A percentile compares a stretch with the other conserved stretches of the same genome.
phyloP scores from a whole-genome alignment of 2,113 vertebrate species.

The Python bivittatus region DNA sequence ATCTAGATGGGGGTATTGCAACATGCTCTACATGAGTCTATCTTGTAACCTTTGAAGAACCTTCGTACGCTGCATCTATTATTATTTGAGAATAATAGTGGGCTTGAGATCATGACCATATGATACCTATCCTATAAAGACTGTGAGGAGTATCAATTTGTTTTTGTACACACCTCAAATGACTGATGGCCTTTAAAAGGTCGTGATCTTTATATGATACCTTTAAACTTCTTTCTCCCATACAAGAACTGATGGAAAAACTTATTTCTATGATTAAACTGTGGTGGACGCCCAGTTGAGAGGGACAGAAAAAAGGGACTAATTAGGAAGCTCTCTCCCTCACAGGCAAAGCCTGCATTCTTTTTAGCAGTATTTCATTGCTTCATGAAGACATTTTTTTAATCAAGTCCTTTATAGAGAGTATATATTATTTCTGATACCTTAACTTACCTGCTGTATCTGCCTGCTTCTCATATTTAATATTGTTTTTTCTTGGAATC shows the following conservation, averaged over 20 bases:
- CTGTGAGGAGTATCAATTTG: neutral
- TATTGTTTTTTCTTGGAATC: too few relatives aligned
- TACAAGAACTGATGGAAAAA: neutral
- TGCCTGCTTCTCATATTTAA: too few relatives aligned
- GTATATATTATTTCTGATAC: too few relatives aligned
- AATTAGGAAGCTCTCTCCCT: neutral
- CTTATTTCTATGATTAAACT: neutral
- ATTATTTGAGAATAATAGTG: neutral
- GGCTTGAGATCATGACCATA: neutral
- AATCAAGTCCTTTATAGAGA: too few relatives aligned
- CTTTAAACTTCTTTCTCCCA: neutral
- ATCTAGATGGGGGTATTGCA: neutral
- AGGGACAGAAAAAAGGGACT: neutral
- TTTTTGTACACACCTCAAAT: neutral
- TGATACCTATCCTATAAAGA: neutral
- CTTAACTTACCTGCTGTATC: too few relatives aligned
- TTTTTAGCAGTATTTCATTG: too few relatives aligned
- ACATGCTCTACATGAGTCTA: neutral
- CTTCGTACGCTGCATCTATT: neutral
- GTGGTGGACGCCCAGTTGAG: neutral
- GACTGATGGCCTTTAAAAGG: neutral
- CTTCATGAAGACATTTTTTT: too few relatives aligned
- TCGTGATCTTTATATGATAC: neutral
- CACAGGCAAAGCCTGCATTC: too few relatives aligned
- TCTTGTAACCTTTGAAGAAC: neutral